Percentiles rank a stretch among this genome's conserved stretches.
phyloP scores from a whole-genome alignment of 2,888 invertebrate species.

The Lypha dubia region DNA sequence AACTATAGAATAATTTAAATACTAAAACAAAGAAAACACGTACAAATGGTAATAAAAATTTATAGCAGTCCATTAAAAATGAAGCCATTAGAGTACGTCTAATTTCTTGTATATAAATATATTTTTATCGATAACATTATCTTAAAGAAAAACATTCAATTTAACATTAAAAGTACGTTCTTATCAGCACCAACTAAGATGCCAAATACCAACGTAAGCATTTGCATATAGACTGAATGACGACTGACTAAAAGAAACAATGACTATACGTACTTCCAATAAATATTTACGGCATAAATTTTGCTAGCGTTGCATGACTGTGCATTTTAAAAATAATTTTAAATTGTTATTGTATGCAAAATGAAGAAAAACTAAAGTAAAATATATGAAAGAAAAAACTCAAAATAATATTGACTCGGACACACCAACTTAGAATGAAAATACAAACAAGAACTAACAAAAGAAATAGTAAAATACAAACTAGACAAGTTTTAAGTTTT shows the following conservation, averaged over 20 bases:
- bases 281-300: constrained; percentile 56
- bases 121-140: not conserved
- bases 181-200: not conserved
- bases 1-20: too few relatives aligned
- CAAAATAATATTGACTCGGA: constrained; percentile 40
- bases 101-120: not conserved
- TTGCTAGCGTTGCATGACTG: constrained; percentile 36
- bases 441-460: constrained; percentile 13
- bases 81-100: not conserved
- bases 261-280: not conserved
- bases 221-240: constrained; percentile 21
- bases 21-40: not conserved
- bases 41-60: not conserved
- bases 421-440: constrained; percentile 24
- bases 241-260: constrained; percentile 7
- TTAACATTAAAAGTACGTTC: not conserved
- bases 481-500: too few relatives aligned
- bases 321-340: constrained; percentile 68
- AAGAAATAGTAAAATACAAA: constrained; percentile 6
- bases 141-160: not conserved
- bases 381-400: constrained; percentile 7
- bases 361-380: constrained; percentile 2
- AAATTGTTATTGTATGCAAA: constrained; percentile 59
- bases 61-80: not conserved
- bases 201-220: not conserved